These are phyloP conservation scores for Conger conger DNA, from an alignment of 2,113 vertebrate species.

Conservation along the genomic window DNA sequence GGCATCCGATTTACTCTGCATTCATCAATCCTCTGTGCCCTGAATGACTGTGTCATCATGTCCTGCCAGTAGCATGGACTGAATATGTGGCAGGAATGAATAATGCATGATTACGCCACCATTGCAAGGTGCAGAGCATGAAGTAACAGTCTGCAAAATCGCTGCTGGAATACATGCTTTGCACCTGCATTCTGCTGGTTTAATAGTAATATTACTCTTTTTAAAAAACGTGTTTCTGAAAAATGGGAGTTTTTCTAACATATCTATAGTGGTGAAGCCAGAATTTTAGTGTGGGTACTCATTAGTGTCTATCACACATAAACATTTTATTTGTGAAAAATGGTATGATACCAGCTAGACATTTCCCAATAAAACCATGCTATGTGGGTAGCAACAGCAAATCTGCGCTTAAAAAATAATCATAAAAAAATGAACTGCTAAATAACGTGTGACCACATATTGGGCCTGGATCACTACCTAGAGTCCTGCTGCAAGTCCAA, in stretches of 20 bases:
- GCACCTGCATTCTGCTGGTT: background rate
- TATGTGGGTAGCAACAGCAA: background rate
- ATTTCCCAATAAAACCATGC: background rate
- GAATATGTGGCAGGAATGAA: background rate
- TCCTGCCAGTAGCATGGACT: background rate
- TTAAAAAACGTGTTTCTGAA: background rate
- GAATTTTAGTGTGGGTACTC: background rate
- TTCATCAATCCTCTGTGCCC: background rate
- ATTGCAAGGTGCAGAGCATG: background rate
- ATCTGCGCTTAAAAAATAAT: background rate
- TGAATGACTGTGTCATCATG: background rate
- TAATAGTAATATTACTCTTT: background rate
- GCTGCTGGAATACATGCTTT: background rate
- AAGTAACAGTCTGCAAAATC: background rate
- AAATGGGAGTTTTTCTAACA: background rate
- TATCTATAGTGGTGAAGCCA: background rate
- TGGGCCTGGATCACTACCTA: background rate
- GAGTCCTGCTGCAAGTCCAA: background rate
- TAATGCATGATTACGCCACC: background rate
- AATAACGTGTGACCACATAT: background rate
- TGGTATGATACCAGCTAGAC: background rate
- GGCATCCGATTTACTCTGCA: background rate
- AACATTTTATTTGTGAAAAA: background rate
- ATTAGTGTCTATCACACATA: background rate
- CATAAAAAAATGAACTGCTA: background rate